Conservation (phyloP, 2,888 invertebrate species). For the Drosophila leonis region DNA sequence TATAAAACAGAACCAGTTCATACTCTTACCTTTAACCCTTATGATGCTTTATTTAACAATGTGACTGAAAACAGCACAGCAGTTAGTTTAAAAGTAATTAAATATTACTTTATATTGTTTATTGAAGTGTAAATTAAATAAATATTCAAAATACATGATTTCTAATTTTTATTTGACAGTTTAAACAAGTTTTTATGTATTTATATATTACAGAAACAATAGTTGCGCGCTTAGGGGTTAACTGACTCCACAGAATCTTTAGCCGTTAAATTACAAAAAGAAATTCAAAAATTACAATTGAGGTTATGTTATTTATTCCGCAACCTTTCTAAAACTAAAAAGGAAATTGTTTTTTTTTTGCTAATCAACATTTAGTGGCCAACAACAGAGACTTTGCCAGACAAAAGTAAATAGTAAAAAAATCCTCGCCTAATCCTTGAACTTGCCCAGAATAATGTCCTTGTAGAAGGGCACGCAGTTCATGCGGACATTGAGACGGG, state of each 20-base stretch:
- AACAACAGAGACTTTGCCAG: slow-evolving; percentile 1
- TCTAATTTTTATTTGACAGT: background rate
- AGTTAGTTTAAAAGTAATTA: background rate
- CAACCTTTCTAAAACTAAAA: background rate
- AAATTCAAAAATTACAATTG: background rate
- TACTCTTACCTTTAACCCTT: background rate
- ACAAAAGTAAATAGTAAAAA: background rate
- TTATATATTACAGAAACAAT: background rate
- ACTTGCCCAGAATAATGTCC: slow-evolving; percentile 88
- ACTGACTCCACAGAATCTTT: background rate
- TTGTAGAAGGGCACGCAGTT: slow-evolving; percentile 94
- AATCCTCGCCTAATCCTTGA: slow-evolving; percentile 60
- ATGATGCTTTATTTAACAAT: no score
- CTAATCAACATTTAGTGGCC: background rate
- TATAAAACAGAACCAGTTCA: background rate
- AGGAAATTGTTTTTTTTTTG: slow-evolving; percentile 9
- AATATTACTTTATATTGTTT: background rate
- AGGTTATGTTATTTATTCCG: slow-evolving; percentile 13
- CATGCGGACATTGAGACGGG: slow-evolving; percentile 93
- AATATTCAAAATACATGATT: background rate
- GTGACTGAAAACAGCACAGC: no score
- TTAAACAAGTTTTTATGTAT: background rate
- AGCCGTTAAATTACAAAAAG: background rate
- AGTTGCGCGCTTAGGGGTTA: background rate
- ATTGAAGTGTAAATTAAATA: background rate